phyloP scores from a whole-genome alignment of 2,113 vertebrate genomes.

The Plestiodon gilberti region DNA sequence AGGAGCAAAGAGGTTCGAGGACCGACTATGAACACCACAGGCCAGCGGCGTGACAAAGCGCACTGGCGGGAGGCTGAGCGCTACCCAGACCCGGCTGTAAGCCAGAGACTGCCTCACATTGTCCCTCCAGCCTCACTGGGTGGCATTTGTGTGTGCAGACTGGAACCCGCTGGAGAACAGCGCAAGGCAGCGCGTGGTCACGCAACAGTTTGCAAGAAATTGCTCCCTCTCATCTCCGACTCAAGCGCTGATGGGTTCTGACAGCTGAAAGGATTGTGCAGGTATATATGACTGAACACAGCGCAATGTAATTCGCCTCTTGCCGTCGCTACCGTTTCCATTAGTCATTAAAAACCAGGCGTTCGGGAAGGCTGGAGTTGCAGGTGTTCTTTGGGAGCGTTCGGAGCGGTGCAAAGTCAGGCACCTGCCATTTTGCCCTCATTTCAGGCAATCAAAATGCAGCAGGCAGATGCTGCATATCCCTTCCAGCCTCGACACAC shows the following conservation, averaged over 20 bases:
- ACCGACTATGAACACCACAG: too few species aligned
- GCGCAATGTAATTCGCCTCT: not conserved
- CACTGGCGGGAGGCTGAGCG: not conserved
- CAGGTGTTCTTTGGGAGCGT: not conserved
- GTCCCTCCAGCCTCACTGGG: not conserved
- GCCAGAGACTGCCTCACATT: not conserved
- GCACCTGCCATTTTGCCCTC: not conserved
- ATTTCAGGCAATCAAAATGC: slow-evolving; percentile 25
- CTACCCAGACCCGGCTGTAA: not conserved
- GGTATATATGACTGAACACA: slow-evolving; percentile 17
- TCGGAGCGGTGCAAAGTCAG: not conserved
- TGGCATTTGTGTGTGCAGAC: not conserved
- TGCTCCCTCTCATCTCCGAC: slow-evolving; percentile 5
- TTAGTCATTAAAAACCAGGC: slow-evolving; percentile 11
- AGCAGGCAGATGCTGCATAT: not conserved
- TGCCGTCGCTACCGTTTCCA: not conserved
- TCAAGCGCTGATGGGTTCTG: not conserved
- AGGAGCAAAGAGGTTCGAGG: too few species aligned
- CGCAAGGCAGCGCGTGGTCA: not conserved
- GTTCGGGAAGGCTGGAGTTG: not conserved
- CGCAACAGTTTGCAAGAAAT: not conserved
- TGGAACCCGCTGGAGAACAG: not conserved
- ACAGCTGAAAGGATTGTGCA: slow-evolving; percentile 10
- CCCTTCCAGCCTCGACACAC: not conserved
- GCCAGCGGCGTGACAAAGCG: too few species aligned